phyloP scores from a whole-genome alignment of 2,888 invertebrate genomes.

The Cynaeus angustus region DNA sequence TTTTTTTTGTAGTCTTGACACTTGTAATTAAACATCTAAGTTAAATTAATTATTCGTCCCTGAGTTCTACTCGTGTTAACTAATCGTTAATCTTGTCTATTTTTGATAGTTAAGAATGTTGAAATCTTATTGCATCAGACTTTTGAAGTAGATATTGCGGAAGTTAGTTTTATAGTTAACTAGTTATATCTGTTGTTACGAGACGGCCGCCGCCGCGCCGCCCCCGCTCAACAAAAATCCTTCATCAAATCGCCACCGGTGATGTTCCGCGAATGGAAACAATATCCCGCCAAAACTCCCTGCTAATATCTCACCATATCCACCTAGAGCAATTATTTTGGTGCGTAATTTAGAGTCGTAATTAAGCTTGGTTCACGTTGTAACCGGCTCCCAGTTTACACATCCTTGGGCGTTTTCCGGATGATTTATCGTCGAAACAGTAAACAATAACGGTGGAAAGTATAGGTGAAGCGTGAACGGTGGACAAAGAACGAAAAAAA shows the following conservation, averaged over 20 bases:
- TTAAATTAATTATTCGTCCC: too few relatives aligned
- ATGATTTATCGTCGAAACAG: conserved; percentile 65
- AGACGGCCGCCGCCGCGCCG: neutral
- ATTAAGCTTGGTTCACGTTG: conserved; percentile 17
- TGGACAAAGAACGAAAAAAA: conserved; percentile 45
- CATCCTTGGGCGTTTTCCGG: conserved; percentile 57
- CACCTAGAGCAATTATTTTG: conserved; percentile 24
- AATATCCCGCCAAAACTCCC: neutral
- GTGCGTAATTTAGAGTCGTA: conserved; percentile 23
- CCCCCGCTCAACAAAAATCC: conserved; percentile 17
- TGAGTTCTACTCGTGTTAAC: too few relatives aligned
- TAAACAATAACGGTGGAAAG: conserved; percentile 66
- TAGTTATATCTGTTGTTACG: too few relatives aligned
- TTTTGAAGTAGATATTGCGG: too few relatives aligned
- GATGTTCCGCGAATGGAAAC: conserved; percentile 13
- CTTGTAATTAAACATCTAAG: too few relatives aligned
- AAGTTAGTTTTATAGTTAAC: too few relatives aligned
- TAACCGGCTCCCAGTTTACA: conserved; percentile 26
- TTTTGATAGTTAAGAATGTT: too few relatives aligned
- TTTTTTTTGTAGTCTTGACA: too few relatives aligned
- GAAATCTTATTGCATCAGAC: too few relatives aligned
- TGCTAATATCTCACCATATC: conserved; percentile 19
- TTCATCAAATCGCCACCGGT: conserved; percentile 16
- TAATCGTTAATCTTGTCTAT: too few relatives aligned
- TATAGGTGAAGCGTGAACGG: conserved; percentile 57